Conservation (phyloP, 1,140 invertebrate species). For the Wasmannia auropunctata region DNA sequence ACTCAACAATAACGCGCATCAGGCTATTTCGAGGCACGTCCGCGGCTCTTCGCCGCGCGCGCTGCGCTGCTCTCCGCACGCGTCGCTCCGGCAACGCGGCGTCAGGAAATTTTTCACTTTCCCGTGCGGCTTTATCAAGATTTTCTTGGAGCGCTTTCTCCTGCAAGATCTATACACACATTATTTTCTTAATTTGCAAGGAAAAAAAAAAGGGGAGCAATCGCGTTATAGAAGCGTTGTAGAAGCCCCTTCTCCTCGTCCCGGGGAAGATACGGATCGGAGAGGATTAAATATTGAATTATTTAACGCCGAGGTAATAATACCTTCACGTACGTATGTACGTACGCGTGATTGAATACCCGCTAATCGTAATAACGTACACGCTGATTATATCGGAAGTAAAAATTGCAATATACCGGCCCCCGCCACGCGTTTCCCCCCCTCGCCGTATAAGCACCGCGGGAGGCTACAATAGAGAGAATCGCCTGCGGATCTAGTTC, state of each 20-base stretch:
- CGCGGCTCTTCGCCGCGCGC: conserved; percentile 45
- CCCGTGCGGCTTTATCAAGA: neutral
- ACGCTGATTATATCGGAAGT: neutral
- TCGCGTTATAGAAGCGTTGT: neutral
- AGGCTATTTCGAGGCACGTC: conserved; percentile 77
- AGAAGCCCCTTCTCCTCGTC: too few species aligned
- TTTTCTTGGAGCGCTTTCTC: neutral
- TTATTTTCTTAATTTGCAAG: neutral
- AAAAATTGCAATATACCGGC: conserved; percentile 14
- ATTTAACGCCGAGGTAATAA: neutral
- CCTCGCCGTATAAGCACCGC: neutral
- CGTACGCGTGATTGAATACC: neutral
- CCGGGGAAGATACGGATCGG: neutral
- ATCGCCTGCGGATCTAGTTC: conserved; percentile 35
- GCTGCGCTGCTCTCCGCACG: neutral
- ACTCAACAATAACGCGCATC: conserved; percentile 78
- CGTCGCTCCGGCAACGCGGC: neutral
- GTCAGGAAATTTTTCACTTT: neutral
- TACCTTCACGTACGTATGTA: neutral
- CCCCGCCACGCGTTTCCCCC: neutral
- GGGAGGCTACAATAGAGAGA: conserved; percentile 16
- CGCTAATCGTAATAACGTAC: conserved; percentile 6
- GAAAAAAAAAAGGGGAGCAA: too few species aligned
- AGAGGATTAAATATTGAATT: conserved; percentile 33
- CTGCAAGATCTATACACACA: too few species aligned